Percentiles rank a stretch among this genome's conserved stretches.
phyloP scores from a whole-genome alignment of 2,888 invertebrate species.

The Zhuqinia jingwanae region DNA sequence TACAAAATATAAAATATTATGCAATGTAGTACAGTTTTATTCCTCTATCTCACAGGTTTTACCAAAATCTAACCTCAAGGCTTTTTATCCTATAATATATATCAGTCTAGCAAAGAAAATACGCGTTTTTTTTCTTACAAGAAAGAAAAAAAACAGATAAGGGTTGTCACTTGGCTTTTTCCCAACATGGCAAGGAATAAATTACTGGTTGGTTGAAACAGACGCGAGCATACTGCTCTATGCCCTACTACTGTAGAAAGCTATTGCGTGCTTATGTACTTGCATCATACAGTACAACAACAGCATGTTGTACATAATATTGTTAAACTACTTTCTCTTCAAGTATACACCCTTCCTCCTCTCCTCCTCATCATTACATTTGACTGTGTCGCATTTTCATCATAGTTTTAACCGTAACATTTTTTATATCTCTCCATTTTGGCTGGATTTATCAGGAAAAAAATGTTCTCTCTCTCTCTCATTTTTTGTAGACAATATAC shows the following conservation, averaged over 20 bases:
- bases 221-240: too few species aligned
- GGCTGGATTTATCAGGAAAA: too few species aligned
- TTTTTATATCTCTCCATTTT: too few species aligned
- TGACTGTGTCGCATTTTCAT: slow-evolving; percentile 57
- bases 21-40: neutral
- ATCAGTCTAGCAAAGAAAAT: neutral
- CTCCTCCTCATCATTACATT: slow-evolving; percentile 46
- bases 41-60: slow-evolving; percentile 35
- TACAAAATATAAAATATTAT: neutral
- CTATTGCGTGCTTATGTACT: too few species aligned
- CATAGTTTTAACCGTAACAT: slow-evolving; percentile 42
- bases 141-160: slow-evolving; percentile 74
- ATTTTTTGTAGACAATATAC: too few species aligned
- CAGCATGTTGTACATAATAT: neutral
- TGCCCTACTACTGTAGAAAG: too few species aligned
- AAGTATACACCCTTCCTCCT: neutral
- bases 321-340: slow-evolving; percentile 11
- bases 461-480: too few species aligned
- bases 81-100: slow-evolving; percentile 57
- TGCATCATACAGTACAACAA: too few species aligned
- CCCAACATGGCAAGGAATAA: slow-evolving; percentile 75
- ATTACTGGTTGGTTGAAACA: slow-evolving; percentile 68
- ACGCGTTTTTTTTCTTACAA: too few species aligned
- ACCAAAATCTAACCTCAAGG: slow-evolving; percentile 66
- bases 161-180: slow-evolving; percentile 74